A percentile compares a stretch with the other conserved stretches of the same genome.
phyloP scores from a whole-genome alignment of 2,888 invertebrate genomes.

The Spodoptera littoralis region DNA sequence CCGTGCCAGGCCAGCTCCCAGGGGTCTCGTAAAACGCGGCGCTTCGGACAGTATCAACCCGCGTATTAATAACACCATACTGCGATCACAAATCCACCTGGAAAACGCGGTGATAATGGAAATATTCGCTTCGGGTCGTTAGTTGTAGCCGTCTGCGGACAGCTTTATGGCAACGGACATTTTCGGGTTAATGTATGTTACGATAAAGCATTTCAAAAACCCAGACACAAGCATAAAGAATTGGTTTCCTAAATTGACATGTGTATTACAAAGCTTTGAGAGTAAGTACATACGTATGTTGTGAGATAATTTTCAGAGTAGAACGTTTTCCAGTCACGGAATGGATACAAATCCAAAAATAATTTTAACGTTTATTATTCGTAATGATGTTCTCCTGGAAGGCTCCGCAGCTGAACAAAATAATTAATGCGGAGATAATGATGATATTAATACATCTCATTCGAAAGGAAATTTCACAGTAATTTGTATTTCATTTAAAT shows the following conservation, averaged over 20 bases:
- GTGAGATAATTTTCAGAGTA: slow-evolving; percentile 4
- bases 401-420: slow-evolving; percentile 14
- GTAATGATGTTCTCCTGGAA: slow-evolving; percentile 18
- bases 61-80: slow-evolving; percentile 40
- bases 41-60: slow-evolving; percentile 28
- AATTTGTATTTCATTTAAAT: slow-evolving; percentile 12
- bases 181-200: slow-evolving; percentile 34
- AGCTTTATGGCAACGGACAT: slow-evolving; percentile 37
- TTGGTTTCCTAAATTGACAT: background rate
- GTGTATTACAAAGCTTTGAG: slow-evolving; percentile 12
- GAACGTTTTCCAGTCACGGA: slow-evolving; percentile 10
- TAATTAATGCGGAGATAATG: slow-evolving; percentile 31
- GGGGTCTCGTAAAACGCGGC: slow-evolving; percentile 29
- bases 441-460: slow-evolving; percentile 21
- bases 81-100: slow-evolving; percentile 30
- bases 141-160: slow-evolving; percentile 34
- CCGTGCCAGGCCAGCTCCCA: slow-evolving; percentile 13
- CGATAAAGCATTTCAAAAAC: slow-evolving; percentile 21
- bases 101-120: slow-evolving; percentile 40
- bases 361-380: slow-evolving; percentile 5
- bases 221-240: slow-evolving; percentile 12
- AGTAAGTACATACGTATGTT: slow-evolving; percentile 5
- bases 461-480: slow-evolving; percentile 20
- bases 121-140: slow-evolving; percentile 38
- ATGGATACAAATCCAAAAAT: slow-evolving; percentile 6